Evolutionary conservation across 2,888 invertebrate species (phyloP), one percentile per base, ranked within the genome.

Genomic region (Conomelus anceps): DNA sequence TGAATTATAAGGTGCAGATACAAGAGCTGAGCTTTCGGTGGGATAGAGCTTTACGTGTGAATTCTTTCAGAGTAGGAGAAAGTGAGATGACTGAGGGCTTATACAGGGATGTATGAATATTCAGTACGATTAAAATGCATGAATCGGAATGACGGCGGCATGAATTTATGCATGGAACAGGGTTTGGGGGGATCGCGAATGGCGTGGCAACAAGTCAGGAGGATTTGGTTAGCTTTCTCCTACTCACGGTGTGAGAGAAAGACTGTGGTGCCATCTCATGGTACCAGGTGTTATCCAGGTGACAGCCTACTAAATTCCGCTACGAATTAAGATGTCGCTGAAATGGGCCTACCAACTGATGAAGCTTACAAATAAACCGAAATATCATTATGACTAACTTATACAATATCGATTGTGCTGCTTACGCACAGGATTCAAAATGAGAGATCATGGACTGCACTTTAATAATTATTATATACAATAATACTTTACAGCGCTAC

Each of bases 151-250:
- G 89, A 85, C 22, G 34, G 23, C 17, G 88, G 88, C 89, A 90
- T 89, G 90, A 91, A 91, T 90, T 90, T 90, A 90, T 90, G 90
- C 90, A 90, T 90, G 89, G 89, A 90, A 88, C 63, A 86, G 89
- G 26, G 88, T 22, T 24, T 20, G 23, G 85, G 88, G n/a, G 88
- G 88, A 86, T 85, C 88, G 23, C 29, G 26, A 85, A 22, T 13
- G 17, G 34, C 22, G 89, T 63, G 84, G 88, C 84, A 84, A 63
- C 84, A 88, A 88, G 84, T 84, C 63, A 63, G n/a, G 13, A 63
- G 63, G 63, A 63, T 63, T 63, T 63, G 63, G 20, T 63, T 1
- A n/a, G 63, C 63, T 63, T 63, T 63, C 63, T 63, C 63, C 63
- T 63, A 63, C 13, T n/a, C 63, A 26, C 11, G n/a, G 63, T n/a